A percentile compares a stretch with the other conserved stretches of the same genome.
phyloP scores from a whole-genome alignment of 2,888 invertebrate species.

The Diadegma fenestrale region DNA sequence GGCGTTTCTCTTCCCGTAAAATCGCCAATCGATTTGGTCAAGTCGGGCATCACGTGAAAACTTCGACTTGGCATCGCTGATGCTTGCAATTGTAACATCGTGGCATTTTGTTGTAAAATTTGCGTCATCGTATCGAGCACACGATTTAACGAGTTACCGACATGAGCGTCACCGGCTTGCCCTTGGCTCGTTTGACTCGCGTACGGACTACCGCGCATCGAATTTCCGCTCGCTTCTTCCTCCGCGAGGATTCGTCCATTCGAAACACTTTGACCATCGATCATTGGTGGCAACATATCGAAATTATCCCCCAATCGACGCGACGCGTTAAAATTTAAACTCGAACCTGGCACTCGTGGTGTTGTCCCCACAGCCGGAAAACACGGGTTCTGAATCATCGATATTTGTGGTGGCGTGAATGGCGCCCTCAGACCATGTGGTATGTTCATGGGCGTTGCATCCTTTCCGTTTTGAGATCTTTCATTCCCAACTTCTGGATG shows the following conservation, averaged over 20 bases:
- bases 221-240: not conserved
- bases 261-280: not conserved
- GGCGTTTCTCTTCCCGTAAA: slow-evolving; percentile 58
- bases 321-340: slow-evolving; percentile 11
- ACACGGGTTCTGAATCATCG: slow-evolving; percentile 14
- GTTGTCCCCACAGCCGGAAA: not conserved
- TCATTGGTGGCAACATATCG: not conserved
- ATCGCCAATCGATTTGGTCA: slow-evolving; percentile 59
- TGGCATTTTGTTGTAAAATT: slow-evolving; percentile 36
- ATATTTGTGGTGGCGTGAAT: not conserved
- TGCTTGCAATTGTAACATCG: slow-evolving; percentile 26
- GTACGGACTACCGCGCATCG: not conserved
- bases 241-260: not conserved
- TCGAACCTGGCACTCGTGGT: not conserved
- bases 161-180: not conserved
- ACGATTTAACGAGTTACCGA: not conserved
- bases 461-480: slow-evolving; percentile 11
- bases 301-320: slow-evolving; percentile 1
- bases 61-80: slow-evolving; percentile 11
- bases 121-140: slow-evolving; percentile 45
- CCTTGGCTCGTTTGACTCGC: slow-evolving; percentile 1
- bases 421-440: not conserved
- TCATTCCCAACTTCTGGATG: not conserved
- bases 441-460: slow-evolving; percentile 2
- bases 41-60: slow-evolving; percentile 67